Conservation (phyloP, 1,140 invertebrate genomes). For the Coenobita brevimanus region DNA sequence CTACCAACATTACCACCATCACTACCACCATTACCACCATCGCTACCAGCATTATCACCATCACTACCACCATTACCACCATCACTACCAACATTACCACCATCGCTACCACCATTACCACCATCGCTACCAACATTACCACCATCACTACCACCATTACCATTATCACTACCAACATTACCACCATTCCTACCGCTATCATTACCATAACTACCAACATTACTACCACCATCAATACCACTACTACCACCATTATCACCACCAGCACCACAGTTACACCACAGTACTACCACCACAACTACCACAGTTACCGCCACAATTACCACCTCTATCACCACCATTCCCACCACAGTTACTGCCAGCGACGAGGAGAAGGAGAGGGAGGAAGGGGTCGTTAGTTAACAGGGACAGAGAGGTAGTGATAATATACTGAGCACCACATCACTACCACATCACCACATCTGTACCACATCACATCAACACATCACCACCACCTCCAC, state of each 20-base stretch:
- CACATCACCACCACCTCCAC: too few species aligned
- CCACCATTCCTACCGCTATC: not conserved
- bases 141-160: not conserved
- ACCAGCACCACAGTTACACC: not conserved
- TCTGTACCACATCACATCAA: too few species aligned
- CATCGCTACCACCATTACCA: constrained; percentile 1
- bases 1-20: not conserved
- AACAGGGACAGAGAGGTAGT: not conserved
- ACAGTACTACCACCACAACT: not conserved
- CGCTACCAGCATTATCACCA: not conserved
- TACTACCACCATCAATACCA: too few species aligned
- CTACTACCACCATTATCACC: too few species aligned
- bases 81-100: not conserved
- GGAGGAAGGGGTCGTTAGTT: not conserved
- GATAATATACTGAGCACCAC: too few species aligned
- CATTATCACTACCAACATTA: not conserved
- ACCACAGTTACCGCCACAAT: not conserved
- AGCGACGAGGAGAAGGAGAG: not conserved
- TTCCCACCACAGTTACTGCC: not conserved
- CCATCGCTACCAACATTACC: not conserved
- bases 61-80: not conserved
- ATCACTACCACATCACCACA: too few species aligned
- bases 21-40: not conserved
- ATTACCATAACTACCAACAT: too few species aligned
- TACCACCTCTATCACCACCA: too few species aligned